These are phyloP conservation scores for Acrobasis repandana DNA, from an alignment of 2,888 invertebrate genomes.

Conservation along the genomic window DNA sequence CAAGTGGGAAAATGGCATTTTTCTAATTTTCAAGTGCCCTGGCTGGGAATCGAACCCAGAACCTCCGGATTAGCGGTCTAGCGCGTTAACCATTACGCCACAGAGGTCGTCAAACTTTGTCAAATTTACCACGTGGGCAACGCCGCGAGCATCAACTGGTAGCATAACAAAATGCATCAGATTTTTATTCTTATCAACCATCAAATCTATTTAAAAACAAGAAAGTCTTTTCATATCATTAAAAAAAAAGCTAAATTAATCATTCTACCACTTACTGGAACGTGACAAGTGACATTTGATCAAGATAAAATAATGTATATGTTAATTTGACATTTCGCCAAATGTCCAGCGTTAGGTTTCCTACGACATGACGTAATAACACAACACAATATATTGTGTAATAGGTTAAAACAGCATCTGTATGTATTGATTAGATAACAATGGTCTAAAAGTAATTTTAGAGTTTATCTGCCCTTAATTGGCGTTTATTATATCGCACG, in stretches of 20 bases:
- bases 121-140: no score
- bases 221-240: not conserved
- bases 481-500: not conserved
- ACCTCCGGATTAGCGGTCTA: no score
- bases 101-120: no score
- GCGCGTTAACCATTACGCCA: no score
- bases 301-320: not conserved
- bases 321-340: not conserved
- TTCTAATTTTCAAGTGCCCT: no score
- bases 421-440: not conserved
- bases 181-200: not conserved
- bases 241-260: not conserved
- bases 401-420: not conserved
- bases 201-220: not conserved
- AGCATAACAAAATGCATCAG: not conserved
- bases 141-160: no score
- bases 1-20: no score
- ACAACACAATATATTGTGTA: not conserved
- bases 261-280: not conserved
- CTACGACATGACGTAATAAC: conserved; percentile 1
- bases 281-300: not conserved
- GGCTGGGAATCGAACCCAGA: no score
- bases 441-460: not conserved
- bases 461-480: not conserved
- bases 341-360: not conserved